Conservation (phyloP, 2,797 vertebrate species). For the Tenualosa thibaudeaui region DNA sequence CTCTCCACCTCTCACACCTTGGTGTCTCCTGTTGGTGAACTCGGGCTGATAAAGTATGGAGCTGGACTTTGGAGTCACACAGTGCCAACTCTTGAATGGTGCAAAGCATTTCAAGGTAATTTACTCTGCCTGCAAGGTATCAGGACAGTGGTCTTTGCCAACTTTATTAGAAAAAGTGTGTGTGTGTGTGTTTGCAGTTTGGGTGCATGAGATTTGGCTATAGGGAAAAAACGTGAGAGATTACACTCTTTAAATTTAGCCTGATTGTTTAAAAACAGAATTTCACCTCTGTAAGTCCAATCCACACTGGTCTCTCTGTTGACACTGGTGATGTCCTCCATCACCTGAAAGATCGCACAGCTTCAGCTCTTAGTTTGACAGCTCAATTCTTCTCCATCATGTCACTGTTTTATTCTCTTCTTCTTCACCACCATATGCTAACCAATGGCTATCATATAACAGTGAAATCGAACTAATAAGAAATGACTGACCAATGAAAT, state of each 20-base stretch:
- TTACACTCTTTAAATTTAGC: conserved; percentile 40
- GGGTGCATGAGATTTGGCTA: not conserved
- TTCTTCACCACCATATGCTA: too few species aligned
- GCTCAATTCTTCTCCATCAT: too few species aligned
- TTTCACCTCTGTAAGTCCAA: too few species aligned
- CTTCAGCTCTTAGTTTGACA: too few species aligned
- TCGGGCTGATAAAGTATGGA: conserved; percentile 45
- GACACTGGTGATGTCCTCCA: too few species aligned
- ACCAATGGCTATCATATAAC: not conserved
- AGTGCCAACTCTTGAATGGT: conserved; percentile 46
- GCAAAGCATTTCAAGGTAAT: conserved; percentile 46
- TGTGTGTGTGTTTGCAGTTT: conserved; percentile 18
- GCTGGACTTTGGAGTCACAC: conserved; percentile 47
- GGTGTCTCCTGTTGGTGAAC: conserved; percentile 23
- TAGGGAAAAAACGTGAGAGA: too few species aligned
- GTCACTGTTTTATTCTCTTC: too few species aligned
- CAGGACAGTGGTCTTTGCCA: conserved; percentile 33
- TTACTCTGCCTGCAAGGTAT: conserved; percentile 38
- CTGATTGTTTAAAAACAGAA: not conserved
- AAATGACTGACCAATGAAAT: not conserved
- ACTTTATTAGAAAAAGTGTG: conserved; percentile 25
- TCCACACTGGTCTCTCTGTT: too few species aligned
- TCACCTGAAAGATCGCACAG: too few species aligned
- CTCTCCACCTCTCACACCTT: not conserved
- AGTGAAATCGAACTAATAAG: not conserved